Conservation (phyloP, 2,797 vertebrate genomes). For the Distichodus sexfasciatus region DNA sequence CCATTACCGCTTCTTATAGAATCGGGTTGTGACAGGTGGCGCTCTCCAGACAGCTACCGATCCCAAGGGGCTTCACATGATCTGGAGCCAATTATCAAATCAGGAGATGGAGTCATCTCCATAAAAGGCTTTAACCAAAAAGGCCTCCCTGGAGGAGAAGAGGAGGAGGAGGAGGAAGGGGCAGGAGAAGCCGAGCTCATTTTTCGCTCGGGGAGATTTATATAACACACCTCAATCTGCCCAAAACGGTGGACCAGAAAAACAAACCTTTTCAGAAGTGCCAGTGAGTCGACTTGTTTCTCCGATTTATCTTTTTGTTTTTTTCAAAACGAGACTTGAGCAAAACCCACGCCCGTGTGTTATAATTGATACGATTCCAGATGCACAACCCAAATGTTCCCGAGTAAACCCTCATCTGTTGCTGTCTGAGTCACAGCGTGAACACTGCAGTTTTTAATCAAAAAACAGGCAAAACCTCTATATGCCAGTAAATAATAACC, state of each 20-base stretch:
- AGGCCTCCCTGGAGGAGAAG: slow-evolving; percentile 7
- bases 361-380: too few relatives aligned
- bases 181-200: background rate
- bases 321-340: too few relatives aligned
- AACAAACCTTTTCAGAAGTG: too few relatives aligned
- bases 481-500: too few relatives aligned
- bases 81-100: slow-evolving; percentile 45
- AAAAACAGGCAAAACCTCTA: too few relatives aligned
- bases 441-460: too few relatives aligned
- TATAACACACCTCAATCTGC: too few relatives aligned
- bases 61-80: slow-evolving; percentile 38
- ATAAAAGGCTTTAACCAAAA: slow-evolving; percentile 40
- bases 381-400: too few relatives aligned
- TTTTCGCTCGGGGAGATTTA: background rate
- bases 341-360: too few relatives aligned
- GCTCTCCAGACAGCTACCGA: slow-evolving; percentile 40
- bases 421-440: slow-evolving; percentile 30
- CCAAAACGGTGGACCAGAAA: too few relatives aligned
- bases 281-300: too few relatives aligned
- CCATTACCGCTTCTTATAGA: slow-evolving; percentile 51
- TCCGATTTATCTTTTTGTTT: too few relatives aligned
- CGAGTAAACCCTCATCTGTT: slow-evolving; percentile 25
- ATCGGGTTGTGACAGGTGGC: slow-evolving; percentile 53
- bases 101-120: slow-evolving; percentile 36
- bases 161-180: background rate